Evolutionary conservation across 2,888 invertebrate genomes (phyloP).

Genomic region (Pristionchus maxplancki): DNA sequence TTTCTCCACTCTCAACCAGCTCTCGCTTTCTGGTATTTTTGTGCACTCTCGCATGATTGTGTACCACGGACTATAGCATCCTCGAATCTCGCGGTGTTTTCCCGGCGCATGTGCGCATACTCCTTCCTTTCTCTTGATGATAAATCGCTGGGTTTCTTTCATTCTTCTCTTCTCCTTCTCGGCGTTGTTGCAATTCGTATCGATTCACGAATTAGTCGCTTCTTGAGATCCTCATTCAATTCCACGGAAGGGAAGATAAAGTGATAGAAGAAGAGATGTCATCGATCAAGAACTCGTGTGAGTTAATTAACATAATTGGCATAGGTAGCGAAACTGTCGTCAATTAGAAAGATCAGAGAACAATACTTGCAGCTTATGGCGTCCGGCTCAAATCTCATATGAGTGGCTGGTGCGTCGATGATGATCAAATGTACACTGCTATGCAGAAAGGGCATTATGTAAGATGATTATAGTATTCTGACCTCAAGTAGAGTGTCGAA

Average conservation of each 20-base stretch:
- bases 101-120: neutral
- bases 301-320: neutral
- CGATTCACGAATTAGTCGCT: constrained; percentile 15
- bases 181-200: constrained; percentile 15
- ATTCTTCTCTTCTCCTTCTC: constrained; percentile 4
- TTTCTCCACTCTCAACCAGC: no score
- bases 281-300: constrained; percentile 3
- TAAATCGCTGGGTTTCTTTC: constrained; percentile 13
- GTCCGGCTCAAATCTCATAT: neutral
- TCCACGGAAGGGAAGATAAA: neutral
- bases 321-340: neutral
- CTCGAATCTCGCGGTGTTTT: neutral
- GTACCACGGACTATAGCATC: neutral
- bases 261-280: constrained; percentile 16
- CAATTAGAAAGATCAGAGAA: neutral
- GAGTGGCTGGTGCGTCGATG: neutral
- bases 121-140: neutral
- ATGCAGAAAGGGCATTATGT: constrained; percentile 50
- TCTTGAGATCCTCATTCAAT: neutral
- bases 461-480: no score
- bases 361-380: neutral
- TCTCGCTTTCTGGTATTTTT: no score
- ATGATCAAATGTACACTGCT: constrained; percentile 25
- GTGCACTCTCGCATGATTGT: neutral
- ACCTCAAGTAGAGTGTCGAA: no score